Percentiles rank a stretch among this genome's conserved stretches.
Evolutionary conservation across 2,113 vertebrate species (phyloP).

Genomic region (Pygoscelis antarcticus): DNA sequence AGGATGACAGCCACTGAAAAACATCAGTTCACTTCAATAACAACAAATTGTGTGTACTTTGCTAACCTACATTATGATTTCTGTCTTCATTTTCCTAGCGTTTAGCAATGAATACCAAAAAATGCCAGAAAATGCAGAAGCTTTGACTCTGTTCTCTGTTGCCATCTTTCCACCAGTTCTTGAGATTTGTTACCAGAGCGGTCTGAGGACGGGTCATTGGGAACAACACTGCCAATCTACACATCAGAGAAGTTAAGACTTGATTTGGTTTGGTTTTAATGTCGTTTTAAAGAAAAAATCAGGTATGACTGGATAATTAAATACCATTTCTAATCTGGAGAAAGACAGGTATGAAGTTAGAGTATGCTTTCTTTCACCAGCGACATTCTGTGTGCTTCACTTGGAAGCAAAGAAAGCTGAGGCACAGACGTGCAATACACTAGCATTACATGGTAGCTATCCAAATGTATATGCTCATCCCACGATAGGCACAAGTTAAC

Average conservation of each 20-base stretch:
- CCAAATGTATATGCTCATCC: neutral
- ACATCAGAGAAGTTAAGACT: neutral
- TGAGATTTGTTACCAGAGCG: neutral
- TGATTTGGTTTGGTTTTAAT: neutral
- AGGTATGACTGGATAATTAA: neutral
- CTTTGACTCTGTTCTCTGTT: neutral
- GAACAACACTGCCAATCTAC: neutral
- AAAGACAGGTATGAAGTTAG: neutral
- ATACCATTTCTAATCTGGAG: neutral
- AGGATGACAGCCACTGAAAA: neutral
- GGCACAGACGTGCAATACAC: rapidly evolving
- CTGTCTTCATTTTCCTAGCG: neutral
- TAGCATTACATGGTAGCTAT: neutral
- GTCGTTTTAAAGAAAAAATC: neutral
- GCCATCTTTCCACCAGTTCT: neutral
- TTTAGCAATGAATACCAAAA: neutral
- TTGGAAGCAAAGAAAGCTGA: neutral
- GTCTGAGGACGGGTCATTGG: neutral
- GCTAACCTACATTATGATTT: neutral
- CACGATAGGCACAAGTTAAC: neutral
- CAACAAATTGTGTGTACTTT: neutral
- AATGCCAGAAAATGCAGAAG: neutral
- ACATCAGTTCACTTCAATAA: neutral
- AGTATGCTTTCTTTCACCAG: neutral
- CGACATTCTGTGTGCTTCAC: neutral